A percentile compares a stretch with the other conserved stretches of the same genome.
Conservation (phyloP, 2,888 invertebrate species). For the Gryllus longicercus region DNA sequence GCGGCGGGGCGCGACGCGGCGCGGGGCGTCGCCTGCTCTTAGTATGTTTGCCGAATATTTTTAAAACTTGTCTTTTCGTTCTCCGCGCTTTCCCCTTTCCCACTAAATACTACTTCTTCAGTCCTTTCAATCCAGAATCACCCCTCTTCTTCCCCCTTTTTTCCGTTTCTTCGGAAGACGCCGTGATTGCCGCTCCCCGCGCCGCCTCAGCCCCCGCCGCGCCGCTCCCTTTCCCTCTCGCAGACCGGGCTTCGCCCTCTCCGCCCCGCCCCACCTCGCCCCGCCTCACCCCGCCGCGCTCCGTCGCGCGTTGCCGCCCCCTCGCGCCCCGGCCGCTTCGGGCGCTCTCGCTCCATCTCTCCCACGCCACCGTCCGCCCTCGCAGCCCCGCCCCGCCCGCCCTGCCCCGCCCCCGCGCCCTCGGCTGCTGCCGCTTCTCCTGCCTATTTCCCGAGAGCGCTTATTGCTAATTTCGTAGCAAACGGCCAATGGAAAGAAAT, state of each 20-base stretch:
- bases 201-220: conserved; percentile 18
- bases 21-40: neutral
- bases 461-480: conserved; percentile 33
- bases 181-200: conserved; percentile 18
- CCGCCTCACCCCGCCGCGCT: neutral
- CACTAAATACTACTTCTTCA: conserved; percentile 17
- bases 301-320: neutral
- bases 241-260: neutral
- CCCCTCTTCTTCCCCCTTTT: conserved; percentile 21
- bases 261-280: neutral
- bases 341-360: neutral
- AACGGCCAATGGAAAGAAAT: conserved; percentile 30
- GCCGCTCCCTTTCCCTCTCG: neutral
- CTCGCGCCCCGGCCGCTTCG: neutral
- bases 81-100: neutral
- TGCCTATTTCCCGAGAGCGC: conserved; percentile 29
- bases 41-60: neutral
- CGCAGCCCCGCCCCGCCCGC: neutral
- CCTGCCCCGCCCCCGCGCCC: neutral
- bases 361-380: neutral
- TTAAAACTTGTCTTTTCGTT: conserved; percentile 17
- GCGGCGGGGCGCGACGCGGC: neutral
- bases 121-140: conserved; percentile 6
- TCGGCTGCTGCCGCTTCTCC: conserved; percentile 9
- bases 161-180: conserved; percentile 21